Conservation (phyloP, 2,888 invertebrate genomes). For the Agrotis segetum region DNA sequence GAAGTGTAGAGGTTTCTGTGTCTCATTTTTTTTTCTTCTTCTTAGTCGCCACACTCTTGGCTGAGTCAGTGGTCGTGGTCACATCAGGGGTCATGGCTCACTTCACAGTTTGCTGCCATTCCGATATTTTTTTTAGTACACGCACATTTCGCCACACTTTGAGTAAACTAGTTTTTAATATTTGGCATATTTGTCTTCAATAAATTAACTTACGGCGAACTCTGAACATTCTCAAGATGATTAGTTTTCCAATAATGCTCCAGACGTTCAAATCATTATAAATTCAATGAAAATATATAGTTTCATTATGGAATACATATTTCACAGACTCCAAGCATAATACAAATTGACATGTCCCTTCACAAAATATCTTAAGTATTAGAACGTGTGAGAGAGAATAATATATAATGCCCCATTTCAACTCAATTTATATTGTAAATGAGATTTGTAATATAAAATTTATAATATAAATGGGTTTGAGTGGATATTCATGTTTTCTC, state of each 20-base stretch:
- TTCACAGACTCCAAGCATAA: conserved; percentile 26
- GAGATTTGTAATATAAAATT: conserved; percentile 54
- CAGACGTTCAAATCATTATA: conserved; percentile 17
- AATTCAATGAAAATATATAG: conserved; percentile 36
- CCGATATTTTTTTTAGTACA: too few relatives aligned
- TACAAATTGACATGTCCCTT: conserved; percentile 40
- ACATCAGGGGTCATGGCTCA: too few relatives aligned
- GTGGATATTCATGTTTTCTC: conserved; percentile 52
- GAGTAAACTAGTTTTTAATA: too few relatives aligned
- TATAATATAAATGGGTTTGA: conserved; percentile 56
- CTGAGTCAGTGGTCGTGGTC: too few relatives aligned
- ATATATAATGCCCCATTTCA: conserved; percentile 51
- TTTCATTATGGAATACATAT: conserved; percentile 38
- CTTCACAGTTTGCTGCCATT: too few relatives aligned
- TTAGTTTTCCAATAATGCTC: conserved; percentile 9
- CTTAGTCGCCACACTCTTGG: too few relatives aligned
- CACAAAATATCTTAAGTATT: conserved; percentile 33
- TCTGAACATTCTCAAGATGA: conserved; percentile 4
- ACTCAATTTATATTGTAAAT: conserved; percentile 55
- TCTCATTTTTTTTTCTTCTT: too few relatives aligned
- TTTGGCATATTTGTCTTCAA: too few relatives aligned
- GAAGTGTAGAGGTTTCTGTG: too few relatives aligned
- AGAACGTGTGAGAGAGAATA: conserved; percentile 51
- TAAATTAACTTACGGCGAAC: too few relatives aligned
- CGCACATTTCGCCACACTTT: too few relatives aligned